Base-by-base conservation (phyloP, 2,888 invertebrate genomes). In the Notodonta ziczac region DNA sequence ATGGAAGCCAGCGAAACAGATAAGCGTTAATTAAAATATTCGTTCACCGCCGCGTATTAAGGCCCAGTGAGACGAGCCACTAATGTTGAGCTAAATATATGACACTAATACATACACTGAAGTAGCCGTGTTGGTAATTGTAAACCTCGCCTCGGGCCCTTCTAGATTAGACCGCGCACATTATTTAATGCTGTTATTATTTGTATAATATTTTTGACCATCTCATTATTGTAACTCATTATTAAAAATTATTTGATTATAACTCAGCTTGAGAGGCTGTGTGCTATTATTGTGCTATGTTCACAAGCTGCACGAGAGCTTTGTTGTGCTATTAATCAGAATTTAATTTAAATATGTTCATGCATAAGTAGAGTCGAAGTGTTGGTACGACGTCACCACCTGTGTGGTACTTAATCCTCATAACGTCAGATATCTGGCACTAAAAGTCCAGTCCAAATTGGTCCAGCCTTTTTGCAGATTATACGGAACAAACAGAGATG, bases 91-190 rank as follows among this genome's bases (percentile, higher is more conserved):
- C 70, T 75, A 74, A 78, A 80, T 74, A 75, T 72, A 67, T 66
- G 70, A 67, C 53, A 61, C 72, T 77, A 74, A 78, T 77, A 70
- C 63, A 63, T 59, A 72, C 65, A 78, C 70, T 78, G 74, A 79
- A 77, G 78, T 74, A 78, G 80, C 77, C 58, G 58, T 63, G 71
- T 24, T 24, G 24, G 24, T 69, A 72, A 76, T 78, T 76, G 78
- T 76, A 76, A 71, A 71, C 64, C 59, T 56, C 58, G 76, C 78
- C 76, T 59, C 62, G 56, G 70, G 77, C 67, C 48, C 55, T n/a
- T 10, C 39, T 52, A 59, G 67, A 66, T 64, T 67, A 66, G 71
- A 66, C 65, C 62, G 63, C 69, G 63, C 61, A 68, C 69, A 56
- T 66, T 69, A 63, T 70, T 70, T 63, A 68, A 14, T 68, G 61